Percentiles rank a stretch among this genome's conserved stretches.
Conservation (phyloP, 2,113 vertebrate species). For the Electrona antarctica region DNA sequence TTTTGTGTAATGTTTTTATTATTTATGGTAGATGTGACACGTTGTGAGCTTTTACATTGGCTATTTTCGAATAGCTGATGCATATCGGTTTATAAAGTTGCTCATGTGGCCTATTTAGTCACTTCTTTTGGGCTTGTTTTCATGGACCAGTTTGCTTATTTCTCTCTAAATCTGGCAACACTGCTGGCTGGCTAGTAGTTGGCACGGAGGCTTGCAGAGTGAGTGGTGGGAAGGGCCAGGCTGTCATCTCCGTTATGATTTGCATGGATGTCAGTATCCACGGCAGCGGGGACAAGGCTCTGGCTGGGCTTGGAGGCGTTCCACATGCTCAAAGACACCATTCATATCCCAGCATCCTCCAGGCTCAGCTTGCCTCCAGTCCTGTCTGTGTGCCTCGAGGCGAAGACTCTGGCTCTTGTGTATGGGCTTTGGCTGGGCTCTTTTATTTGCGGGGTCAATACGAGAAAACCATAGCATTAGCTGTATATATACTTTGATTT, state of each 20-base stretch:
- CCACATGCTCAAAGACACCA: constrained; percentile 18
- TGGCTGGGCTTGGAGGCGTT: constrained; percentile 44
- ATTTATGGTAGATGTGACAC: no score
- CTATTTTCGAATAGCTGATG: no score
- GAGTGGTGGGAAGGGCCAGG: constrained; percentile 37
- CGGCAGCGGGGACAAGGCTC: constrained; percentile 50
- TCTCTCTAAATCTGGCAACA: no score
- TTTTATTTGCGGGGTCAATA: background rate
- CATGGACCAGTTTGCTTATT: no score
- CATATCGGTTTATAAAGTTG: no score
- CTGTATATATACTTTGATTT: constrained; percentile 32
- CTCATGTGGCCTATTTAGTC: no score
- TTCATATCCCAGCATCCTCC: constrained; percentile 25
- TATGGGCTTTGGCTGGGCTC: background rate
- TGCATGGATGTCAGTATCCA: constrained; percentile 74
- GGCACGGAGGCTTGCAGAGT: constrained; percentile 19
- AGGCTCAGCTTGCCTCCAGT: constrained; percentile 1
- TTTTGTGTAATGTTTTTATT: no score
- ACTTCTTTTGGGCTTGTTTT: no score
- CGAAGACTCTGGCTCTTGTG: background rate
- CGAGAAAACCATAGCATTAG: constrained; percentile 5
- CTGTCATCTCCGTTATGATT: constrained; percentile 78
- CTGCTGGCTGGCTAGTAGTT: constrained; percentile 39
- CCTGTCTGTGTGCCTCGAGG: background rate
- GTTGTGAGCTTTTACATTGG: no score